Conservation (phyloP, 2,888 invertebrate genomes). For the Scaptomyza flava region DNA sequence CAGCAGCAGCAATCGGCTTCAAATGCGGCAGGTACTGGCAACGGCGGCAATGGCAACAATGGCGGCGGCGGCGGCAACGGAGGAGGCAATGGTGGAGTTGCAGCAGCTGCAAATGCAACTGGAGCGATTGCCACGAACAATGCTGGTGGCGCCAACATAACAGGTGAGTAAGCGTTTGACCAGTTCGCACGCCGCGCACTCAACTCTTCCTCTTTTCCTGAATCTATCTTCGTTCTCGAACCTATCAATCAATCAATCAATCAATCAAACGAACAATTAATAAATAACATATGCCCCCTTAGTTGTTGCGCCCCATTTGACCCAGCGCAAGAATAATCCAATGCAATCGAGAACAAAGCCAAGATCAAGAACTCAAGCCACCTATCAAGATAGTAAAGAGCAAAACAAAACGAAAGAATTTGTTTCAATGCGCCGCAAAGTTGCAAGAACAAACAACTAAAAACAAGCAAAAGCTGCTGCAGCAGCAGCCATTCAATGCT, state of each 20-base stretch:
- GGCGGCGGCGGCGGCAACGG: conserved; percentile 36
- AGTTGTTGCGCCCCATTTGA: conserved; percentile 23
- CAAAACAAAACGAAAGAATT: not conserved
- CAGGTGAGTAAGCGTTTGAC: conserved; percentile 69
- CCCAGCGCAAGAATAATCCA: conserved; percentile 16
- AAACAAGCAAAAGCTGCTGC: no score
- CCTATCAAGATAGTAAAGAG: not conserved
- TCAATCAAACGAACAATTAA: no score
- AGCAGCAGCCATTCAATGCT: no score
- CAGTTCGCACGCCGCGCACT: conserved; percentile 4
- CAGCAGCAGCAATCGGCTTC: conserved; percentile 62
- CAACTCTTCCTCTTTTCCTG: not conserved
- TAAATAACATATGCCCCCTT: not conserved
- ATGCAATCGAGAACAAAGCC: not conserved
- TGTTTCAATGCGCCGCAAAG: not conserved
- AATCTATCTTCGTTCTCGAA: not conserved
- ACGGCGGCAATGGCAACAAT: conserved; percentile 38
- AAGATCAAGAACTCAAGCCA: not conserved
- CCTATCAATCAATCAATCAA: not conserved
- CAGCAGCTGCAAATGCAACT: conserved; percentile 58
- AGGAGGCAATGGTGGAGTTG: conserved; percentile 53
- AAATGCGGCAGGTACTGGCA: conserved; percentile 7
- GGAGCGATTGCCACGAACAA: conserved; percentile 62
- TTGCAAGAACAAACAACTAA: not conserved
- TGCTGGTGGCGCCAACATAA: conserved; percentile 68